Evolutionary conservation across 2,797 vertebrate genomes (phyloP), one percentile per base, ranked within the genome.

Genomic region (Otus scops): DNA sequence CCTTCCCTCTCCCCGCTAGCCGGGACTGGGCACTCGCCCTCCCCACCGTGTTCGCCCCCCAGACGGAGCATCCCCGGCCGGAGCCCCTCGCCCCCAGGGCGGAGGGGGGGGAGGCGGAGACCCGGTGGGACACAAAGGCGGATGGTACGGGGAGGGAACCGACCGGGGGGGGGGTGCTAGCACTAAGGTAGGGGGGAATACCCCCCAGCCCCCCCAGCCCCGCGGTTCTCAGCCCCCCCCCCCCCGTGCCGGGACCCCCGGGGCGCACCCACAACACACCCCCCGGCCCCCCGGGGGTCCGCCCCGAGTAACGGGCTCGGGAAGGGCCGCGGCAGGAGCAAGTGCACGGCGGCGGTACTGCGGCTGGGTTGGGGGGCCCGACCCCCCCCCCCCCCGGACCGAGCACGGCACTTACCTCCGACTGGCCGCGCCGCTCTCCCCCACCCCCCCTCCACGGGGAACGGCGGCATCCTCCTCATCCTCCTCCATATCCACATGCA

Each of bases 1-100:
- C 11, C 23, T 7, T 3, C 11, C 23, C 24, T 3, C 7, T 19
- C 39, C 2, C 6, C 43, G 1, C 32, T 4, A 23, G 7, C 70
- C 36, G 3, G n/a, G 32, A 39, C 43, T 22, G 3, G 30, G 8
- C 5, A 2, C 47, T 36, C 61, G 0, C 27, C 14, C 16, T 16
- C 34, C 50, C 22, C 50, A 19, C 32, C 10, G 2, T 30, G 13
- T 28, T n/a, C 53, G 8, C 5, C 28, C 34, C 38, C 34, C 23
- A 10, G 20, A 7, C 5, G 47, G 34, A 74, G 85, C 78, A 89
- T 30, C 90, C 70, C 63, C 57, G 10, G 1, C 3, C 19, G 8
- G 16, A 48, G 56, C 65, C 54, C 41, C 24, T 2, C 4, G 8
- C 1, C 43, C 30, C 28, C 24, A 13, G 50, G 7, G 6, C 4